These are phyloP conservation scores for Pteronotus mesoamericanus DNA, from an alignment of 2,797 vertebrate genomes.

Conservation along the genomic window DNA sequence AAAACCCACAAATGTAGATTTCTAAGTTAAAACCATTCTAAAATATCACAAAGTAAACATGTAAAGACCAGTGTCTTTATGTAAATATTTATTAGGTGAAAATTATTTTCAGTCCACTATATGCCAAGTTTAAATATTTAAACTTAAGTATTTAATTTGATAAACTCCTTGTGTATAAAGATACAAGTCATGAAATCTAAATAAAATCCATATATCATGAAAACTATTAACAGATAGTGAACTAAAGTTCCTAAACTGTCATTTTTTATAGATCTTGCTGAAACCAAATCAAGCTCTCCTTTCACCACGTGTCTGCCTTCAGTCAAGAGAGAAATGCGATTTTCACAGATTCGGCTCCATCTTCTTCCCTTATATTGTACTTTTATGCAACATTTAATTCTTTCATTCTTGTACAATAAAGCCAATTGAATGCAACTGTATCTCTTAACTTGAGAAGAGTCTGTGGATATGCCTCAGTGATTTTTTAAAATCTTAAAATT, in stretches of 20 bases:
- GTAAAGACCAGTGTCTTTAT: background rate
- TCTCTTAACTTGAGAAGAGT: background rate
- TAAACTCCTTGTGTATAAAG: background rate
- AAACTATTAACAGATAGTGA: background rate
- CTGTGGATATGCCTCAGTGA: background rate
- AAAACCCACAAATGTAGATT: background rate
- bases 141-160: slow-evolving; percentile 8
- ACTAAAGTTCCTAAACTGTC: background rate
- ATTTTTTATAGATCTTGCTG: slow-evolving; percentile 52
- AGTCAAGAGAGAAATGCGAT: slow-evolving; percentile 25
- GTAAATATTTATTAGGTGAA: background rate
- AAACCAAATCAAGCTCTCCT: background rate
- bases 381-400: background rate
- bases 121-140: background rate
- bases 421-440: slow-evolving; percentile 28
- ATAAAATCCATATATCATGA: background rate
- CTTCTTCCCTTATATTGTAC: background rate
- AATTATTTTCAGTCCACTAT: background rate
- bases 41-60: background rate
- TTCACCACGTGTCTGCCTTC: background rate
- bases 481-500: background rate
- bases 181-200: background rate
- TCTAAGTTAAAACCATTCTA: background rate
- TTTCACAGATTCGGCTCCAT: background rate
- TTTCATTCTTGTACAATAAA: slow-evolving; percentile 65